Conservation (phyloP, 2,888 invertebrate species). For the Hirtodrosophila confusa region DNA sequence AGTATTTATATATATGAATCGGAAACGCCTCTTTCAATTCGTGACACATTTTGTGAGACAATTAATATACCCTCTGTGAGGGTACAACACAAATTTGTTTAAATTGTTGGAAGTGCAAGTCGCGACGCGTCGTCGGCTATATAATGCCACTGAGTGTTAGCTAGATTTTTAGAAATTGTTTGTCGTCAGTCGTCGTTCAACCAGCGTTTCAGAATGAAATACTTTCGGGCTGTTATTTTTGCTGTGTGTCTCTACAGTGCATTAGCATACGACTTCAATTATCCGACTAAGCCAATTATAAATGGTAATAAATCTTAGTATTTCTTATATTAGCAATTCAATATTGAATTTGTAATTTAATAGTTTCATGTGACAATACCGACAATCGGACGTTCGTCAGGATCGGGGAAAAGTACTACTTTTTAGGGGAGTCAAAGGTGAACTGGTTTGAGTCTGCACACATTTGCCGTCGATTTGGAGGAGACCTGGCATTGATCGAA, state of each 20-base stretch:
- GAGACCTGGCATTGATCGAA: constrained; percentile 45
- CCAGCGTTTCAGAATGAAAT: constrained; percentile 11
- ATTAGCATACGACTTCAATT: constrained; percentile 12
- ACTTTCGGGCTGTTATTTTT: constrained; percentile 1
- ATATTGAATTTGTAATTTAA: not conserved
- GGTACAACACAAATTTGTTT: too few species aligned
- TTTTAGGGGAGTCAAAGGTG: constrained; percentile 10
- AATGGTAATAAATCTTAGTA: constrained; percentile 17
- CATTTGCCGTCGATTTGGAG: constrained; percentile 33
- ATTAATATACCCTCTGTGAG: too few species aligned
- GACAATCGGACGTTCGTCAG: constrained; percentile 2
- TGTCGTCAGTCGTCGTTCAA: constrained; percentile 1
- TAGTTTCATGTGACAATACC: constrained; percentile 23
- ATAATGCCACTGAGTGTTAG: constrained; percentile 3
- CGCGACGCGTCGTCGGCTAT: constrained; percentile 1
- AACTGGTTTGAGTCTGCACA: constrained; percentile 43
- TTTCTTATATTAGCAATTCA: not conserved
- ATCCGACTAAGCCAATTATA: constrained; percentile 10
- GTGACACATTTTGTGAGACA: too few species aligned
- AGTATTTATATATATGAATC: too few species aligned
- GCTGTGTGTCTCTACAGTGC: constrained; percentile 9
- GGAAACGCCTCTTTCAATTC: too few species aligned
- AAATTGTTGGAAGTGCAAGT: not conserved
- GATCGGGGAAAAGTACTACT: constrained; percentile 42
- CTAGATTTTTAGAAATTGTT: not conserved